These are phyloP conservation scores for Palythoa grandis DNA, from an alignment of 92 coral and sea anemone genomes.

Conservation along the genomic window DNA sequence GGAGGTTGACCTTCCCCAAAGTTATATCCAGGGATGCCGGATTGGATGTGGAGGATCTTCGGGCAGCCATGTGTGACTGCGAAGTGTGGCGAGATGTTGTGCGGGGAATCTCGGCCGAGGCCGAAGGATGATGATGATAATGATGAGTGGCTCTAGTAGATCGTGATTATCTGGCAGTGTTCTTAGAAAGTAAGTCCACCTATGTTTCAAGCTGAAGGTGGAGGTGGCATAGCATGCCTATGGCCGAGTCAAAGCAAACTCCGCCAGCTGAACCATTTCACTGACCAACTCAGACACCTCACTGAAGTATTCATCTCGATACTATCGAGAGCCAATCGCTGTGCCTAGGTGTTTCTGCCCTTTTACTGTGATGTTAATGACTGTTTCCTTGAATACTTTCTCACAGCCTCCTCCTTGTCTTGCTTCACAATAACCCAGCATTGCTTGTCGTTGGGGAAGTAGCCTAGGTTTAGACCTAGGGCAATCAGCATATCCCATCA, in stretches of 20 bases:
- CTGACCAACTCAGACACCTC: neutral
- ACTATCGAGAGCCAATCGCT: neutral
- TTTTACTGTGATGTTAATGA: neutral
- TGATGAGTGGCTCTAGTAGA: conserved; percentile 32
- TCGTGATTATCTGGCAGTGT: conserved; percentile 31
- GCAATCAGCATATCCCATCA: neutral
- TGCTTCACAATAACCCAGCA: neutral
- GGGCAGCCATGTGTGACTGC: no score
- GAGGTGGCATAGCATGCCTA: neutral
- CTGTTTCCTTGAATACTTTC: neutral
- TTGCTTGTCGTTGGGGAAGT: neutral
- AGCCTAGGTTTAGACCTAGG: neutral
- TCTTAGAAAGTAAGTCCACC: neutral
- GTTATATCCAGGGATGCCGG: no score
- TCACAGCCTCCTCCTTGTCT: neutral
- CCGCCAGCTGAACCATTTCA: neutral
- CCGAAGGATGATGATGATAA: no score
- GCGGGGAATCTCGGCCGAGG: no score
- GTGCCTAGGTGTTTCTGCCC: neutral
- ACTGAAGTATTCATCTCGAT: neutral
- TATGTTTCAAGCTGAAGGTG: neutral
- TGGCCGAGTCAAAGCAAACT: neutral
- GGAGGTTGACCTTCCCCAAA: no score
- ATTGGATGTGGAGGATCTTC: no score
- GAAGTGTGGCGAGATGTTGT: no score